Evolutionary conservation across 2,888 invertebrate species (phyloP).

Genomic region (Erannis defoliaria): DNA sequence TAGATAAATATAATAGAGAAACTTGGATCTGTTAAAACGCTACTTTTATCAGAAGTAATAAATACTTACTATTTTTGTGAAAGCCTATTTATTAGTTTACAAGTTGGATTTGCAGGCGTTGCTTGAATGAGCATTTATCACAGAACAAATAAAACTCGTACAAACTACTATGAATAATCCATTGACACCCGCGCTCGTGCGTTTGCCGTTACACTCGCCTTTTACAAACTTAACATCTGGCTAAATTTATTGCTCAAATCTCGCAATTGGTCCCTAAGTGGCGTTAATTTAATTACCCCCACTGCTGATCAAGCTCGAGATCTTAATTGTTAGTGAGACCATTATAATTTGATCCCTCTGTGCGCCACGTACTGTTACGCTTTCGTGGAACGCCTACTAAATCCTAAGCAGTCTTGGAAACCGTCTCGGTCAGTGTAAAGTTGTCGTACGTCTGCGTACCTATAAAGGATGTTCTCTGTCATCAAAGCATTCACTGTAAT

Average conservation of each 20-base stretch:
- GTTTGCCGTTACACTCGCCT: conserved; percentile 40
- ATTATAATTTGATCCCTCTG: conserved; percentile 19
- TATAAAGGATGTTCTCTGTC: too few species aligned
- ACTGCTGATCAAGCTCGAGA: conserved; percentile 54
- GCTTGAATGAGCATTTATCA: conserved; percentile 16
- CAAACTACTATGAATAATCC: conserved; percentile 49
- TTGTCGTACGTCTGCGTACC: neutral
- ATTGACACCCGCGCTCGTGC: conserved; percentile 52
- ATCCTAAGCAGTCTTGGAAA: neutral
- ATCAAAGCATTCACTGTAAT: too few species aligned
- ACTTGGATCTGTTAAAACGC: neutral
- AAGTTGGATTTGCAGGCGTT: neutral
- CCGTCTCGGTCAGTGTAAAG: neutral
- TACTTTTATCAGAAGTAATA: neutral
- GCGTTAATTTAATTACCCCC: conserved; percentile 79
- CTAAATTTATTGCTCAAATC: conserved; percentile 76
- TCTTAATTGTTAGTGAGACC: conserved; percentile 53
- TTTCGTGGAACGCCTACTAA: neutral
- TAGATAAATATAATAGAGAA: neutral
- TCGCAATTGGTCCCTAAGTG: conserved; percentile 76
- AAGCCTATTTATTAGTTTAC: neutral
- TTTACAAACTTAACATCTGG: conserved; percentile 59
- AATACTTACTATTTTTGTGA: neutral
- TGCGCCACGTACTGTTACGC: neutral
- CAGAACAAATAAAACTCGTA: conserved; percentile 13